phyloP scores from a whole-genome alignment of 2,888 invertebrate species.

The Mesoligia furuncula region DNA sequence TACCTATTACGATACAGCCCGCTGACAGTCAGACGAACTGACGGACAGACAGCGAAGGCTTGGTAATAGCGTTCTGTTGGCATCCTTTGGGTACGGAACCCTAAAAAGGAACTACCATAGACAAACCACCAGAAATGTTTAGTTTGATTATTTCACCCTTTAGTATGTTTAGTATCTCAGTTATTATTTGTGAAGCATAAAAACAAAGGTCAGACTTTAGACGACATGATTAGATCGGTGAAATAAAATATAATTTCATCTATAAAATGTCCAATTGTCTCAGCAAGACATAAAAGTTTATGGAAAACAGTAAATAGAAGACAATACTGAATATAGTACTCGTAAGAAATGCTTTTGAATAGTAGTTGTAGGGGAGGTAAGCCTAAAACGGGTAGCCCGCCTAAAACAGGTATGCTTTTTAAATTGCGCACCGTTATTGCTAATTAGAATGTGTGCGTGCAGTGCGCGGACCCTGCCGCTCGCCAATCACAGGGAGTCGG shows the following conservation, averaged over 20 bases:
- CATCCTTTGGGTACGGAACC: too few species aligned
- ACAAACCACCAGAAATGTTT: conserved; percentile 60
- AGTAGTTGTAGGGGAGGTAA: too few species aligned
- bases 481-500: too few species aligned
- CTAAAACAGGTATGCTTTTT: too few species aligned
- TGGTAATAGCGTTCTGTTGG: too few species aligned
- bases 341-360: conserved; percentile 66
- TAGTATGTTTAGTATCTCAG: conserved; percentile 67
- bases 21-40: too few species aligned
- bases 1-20: too few species aligned
- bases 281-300: conserved; percentile 76
- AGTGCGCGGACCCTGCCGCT: too few species aligned
- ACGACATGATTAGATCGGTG: conserved; percentile 69
- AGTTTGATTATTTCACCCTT: conserved; percentile 76
- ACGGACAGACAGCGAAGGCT: too few species aligned
- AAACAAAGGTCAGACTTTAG: conserved; percentile 76
- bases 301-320: conserved; percentile 66
- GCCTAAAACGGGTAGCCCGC: too few species aligned
- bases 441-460: too few species aligned
- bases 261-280: conserved; percentile 73
- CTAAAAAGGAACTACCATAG: not conserved
- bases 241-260: conserved; percentile 80
- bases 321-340: conserved; percentile 62
- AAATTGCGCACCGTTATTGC: too few species aligned
- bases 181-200: conserved; percentile 69